These are phyloP conservation scores for Melieria picta DNA, from an alignment of 2,888 invertebrate genomes.

Conservation along the genomic window DNA sequence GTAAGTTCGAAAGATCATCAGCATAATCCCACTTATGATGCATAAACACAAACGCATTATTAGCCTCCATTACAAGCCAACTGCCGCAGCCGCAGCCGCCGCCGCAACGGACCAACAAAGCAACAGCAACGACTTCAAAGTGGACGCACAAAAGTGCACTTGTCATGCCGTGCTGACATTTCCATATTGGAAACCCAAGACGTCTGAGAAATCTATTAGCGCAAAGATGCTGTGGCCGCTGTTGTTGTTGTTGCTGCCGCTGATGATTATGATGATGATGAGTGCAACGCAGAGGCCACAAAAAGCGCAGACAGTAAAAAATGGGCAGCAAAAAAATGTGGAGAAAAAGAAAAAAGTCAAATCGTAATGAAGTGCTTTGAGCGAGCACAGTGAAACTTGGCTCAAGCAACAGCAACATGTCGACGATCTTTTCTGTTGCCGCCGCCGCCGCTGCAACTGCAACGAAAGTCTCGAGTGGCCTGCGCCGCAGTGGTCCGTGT, in stretches of 20 bases:
- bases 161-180: constrained; percentile 15
- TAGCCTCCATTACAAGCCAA: no score
- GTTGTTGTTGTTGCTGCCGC: background rate
- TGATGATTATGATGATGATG: background rate
- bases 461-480: constrained; percentile 22
- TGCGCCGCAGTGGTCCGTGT: background rate
- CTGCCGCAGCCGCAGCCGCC: no score
- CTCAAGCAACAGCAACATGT: no score
- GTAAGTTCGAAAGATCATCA: background rate
- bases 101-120: no score
- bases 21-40: background rate
- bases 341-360: no score
- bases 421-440: no score
- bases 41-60: no score
- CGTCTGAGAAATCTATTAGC: constrained; percentile 20
- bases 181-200: constrained; percentile 10
- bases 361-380: no score
- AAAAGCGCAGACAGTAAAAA: no score
- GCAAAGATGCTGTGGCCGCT: background rate
- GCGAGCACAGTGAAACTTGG: no score
- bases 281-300: background rate
- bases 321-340: no score
- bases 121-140: no score
- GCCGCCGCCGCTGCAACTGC: background rate
- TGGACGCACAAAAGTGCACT: constrained; percentile 14